A percentile compares a stretch with the other conserved stretches of the same genome.
Conservation (phyloP, 2,113 vertebrate species). For the Ursus arctos region DNA sequence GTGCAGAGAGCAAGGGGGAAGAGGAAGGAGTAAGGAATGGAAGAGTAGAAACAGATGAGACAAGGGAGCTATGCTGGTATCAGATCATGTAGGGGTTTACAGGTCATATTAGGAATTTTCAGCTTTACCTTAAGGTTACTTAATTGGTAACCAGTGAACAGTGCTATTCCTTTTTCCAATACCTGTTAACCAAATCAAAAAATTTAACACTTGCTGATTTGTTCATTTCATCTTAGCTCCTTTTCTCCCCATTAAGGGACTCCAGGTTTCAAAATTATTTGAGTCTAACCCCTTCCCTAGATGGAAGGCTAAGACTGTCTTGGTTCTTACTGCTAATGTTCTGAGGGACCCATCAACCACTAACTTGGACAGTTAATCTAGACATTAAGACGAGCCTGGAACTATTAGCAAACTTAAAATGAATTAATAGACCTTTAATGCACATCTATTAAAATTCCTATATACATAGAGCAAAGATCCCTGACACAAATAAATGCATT, state of each 20-base stretch:
- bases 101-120: neutral
- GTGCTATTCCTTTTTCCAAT: neutral
- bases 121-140: neutral
- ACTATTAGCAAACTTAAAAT: neutral
- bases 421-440: neutral
- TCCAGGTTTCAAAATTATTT: slow-evolving; percentile 8
- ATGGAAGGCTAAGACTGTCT: neutral
- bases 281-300: neutral
- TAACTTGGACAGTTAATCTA: neutral
- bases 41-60: neutral
- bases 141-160: neutral
- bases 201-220: neutral
- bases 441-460: neutral
- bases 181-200: neutral
- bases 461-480: neutral
- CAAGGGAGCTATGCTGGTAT: neutral
- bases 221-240: neutral
- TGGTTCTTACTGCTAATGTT: neutral
- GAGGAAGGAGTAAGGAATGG: neutral
- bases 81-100: neutral
- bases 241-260: neutral
- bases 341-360: neutral
- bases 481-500: neutral
- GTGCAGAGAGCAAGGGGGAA: neutral
- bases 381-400: neutral